A percentile compares a stretch with the other conserved stretches of the same genome.
phyloP scores from a whole-genome alignment of 2,888 invertebrate species.

The Himalopsyche kuldschensis region DNA sequence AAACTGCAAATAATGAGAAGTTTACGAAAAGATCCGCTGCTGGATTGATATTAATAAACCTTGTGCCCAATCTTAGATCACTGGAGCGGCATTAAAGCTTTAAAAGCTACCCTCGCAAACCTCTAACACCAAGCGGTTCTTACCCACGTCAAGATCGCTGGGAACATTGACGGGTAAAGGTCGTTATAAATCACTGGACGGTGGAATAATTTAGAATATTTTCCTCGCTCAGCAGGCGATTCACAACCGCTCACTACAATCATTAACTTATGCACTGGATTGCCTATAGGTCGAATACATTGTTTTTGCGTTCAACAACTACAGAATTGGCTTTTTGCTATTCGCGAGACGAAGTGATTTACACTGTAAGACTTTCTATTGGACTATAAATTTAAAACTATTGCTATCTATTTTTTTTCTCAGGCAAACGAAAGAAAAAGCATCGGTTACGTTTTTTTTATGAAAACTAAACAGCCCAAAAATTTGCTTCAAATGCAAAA shows the following conservation, averaged over 20 bases:
- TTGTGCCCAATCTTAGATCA: neutral
- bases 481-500: no score
- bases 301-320: neutral
- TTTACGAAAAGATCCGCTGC: no score
- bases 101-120: neutral
- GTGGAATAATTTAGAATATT: neutral
- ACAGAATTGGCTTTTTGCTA: no score
- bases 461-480: no score
- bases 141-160: neutral
- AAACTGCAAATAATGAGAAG: no score
- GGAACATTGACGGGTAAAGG: neutral
- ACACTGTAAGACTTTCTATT: no score
- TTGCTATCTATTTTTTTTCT: no score
- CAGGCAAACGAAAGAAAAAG: no score
- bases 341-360: no score
- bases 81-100: neutral
- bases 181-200: neutral
- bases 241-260: neutral
- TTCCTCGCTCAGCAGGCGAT: neutral
- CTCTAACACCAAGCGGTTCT: neutral
- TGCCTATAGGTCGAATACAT: neutral
- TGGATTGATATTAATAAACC: neutral
- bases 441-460: no score
- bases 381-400: no score
- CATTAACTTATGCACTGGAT: neutral